Percentiles rank a stretch among this genome's conserved stretches.
Conservation (phyloP, 2,113 vertebrate species). For the Suricata suricatta region DNA sequence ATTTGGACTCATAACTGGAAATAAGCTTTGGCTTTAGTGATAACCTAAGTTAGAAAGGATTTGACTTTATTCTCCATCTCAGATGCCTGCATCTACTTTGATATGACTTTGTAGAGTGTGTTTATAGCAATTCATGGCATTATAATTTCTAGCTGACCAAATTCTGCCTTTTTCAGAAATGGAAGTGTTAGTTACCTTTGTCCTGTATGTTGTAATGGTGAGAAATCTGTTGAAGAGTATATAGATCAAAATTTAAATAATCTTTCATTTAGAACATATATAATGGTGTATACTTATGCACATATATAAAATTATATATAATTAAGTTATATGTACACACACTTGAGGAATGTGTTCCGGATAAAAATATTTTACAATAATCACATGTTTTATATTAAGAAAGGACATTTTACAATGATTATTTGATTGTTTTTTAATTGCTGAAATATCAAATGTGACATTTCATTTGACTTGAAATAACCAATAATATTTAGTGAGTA, state of each 20-base stretch:
- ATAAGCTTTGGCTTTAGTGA: slow-evolving; percentile 75
- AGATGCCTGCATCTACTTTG: slow-evolving; percentile 73
- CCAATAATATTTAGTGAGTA: neutral
- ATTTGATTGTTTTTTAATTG: neutral
- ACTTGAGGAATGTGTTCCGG: slow-evolving; percentile 23
- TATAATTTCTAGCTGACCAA: slow-evolving; percentile 62
- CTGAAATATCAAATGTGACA: neutral
- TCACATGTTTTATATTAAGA: neutral
- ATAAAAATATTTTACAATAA: slow-evolving; percentile 64
- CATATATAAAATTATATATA: neutral
- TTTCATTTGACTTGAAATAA: neutral
- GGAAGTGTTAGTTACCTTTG: slow-evolving; percentile 48
- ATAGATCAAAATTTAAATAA: slow-evolving; percentile 39
- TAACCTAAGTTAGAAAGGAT: slow-evolving; percentile 78
- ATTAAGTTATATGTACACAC: neutral
- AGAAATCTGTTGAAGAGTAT: slow-evolving; percentile 51
- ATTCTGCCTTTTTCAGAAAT: slow-evolving; percentile 57
- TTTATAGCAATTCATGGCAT: slow-evolving; percentile 76
- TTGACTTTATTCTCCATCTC: slow-evolving; percentile 74
- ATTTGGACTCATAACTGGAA: slow-evolving; percentile 67
- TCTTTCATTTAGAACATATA: neutral
- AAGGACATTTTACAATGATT: neutral
- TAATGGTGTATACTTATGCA: neutral
- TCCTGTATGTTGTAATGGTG: slow-evolving; percentile 39
- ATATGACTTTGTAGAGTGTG: slow-evolving; percentile 69